These are phyloP conservation scores for Brienomyrus brachyistius DNA, from an alignment of 2,113 vertebrate species.

Conservation along the genomic window DNA sequence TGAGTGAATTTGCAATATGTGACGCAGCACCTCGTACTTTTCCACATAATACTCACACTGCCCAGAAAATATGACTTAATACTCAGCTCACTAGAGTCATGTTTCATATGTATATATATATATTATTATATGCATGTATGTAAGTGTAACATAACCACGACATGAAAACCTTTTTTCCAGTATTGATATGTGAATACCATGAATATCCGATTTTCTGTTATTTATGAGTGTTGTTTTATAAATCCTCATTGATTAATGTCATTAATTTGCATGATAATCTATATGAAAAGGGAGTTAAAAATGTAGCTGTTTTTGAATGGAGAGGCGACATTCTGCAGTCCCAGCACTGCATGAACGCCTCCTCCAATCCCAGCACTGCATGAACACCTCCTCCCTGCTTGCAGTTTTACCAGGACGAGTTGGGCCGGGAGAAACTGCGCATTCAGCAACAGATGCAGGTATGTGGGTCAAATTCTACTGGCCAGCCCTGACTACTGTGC, in stretches of 20 bases:
- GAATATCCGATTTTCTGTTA: background rate
- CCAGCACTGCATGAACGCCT: background rate
- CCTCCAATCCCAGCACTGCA: background rate
- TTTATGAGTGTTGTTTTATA: background rate
- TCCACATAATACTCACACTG: background rate
- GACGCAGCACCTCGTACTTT: background rate
- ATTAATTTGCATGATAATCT: background rate
- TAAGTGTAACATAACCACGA: background rate
- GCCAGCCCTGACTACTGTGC: background rate
- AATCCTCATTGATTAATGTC: background rate
- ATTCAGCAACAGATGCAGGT: conserved; percentile 49
- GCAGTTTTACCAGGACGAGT: conserved; percentile 36
- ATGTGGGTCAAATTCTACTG: background rate
- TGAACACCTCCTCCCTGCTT: background rate
- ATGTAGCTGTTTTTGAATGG: background rate
- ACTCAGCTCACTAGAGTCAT: background rate
- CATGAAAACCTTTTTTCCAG: background rate
- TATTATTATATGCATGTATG: background rate
- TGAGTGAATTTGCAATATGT: background rate
- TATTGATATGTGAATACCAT: background rate
- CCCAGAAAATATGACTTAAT: background rate
- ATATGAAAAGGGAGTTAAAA: background rate
- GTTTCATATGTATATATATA: background rate
- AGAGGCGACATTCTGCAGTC: background rate
- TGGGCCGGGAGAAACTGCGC: conserved; percentile 31